These are phyloP conservation scores for Drosophila baimaii DNA, from an alignment of 1,140 invertebrate species.

Conservation along the genomic window DNA sequence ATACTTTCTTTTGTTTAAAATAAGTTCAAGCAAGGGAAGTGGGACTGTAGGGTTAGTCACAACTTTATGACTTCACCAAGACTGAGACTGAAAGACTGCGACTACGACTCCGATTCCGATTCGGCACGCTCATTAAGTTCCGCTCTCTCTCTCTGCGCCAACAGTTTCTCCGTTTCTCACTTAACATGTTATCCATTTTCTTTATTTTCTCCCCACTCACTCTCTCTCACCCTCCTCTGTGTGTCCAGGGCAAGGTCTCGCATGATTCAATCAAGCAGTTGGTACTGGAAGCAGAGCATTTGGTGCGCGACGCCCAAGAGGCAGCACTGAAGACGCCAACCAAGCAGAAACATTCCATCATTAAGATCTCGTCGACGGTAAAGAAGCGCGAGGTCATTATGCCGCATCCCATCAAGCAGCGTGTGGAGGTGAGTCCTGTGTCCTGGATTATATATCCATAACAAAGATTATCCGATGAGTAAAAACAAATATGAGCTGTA, in stretches of 20 bases:
- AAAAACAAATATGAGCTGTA: not conserved
- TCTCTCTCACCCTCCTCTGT: slow-evolving; percentile 16
- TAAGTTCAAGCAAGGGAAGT: not conserved
- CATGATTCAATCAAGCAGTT: slow-evolving; percentile 84
- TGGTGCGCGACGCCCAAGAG: slow-evolving; percentile 83
- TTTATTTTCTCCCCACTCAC: slow-evolving; percentile 9
- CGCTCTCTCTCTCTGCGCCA: slow-evolving; percentile 26
- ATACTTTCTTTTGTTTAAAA: not conserved
- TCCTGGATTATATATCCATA: not conserved
- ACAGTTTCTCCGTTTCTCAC: slow-evolving; percentile 16
- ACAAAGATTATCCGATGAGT: not conserved
- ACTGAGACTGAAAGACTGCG: slow-evolving; percentile 8
- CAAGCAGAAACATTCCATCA: slow-evolving; percentile 83
- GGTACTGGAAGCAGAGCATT: slow-evolving; percentile 83
- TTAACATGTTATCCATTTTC: slow-evolving; percentile 18
- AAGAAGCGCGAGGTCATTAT: slow-evolving; percentile 80
- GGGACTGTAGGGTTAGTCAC: slow-evolving; percentile 25
- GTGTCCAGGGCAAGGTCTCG: slow-evolving; percentile 79
- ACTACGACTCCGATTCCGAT: slow-evolving; percentile 41
- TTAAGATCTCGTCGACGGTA: slow-evolving; percentile 81
- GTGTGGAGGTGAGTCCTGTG: slow-evolving; percentile 71
- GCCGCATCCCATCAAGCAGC: slow-evolving; percentile 78
- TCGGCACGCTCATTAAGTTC: slow-evolving; percentile 71
- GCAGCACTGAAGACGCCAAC: slow-evolving; percentile 80
- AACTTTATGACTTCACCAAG: slow-evolving; percentile 24